Base-by-base conservation (phyloP, 2,113 vertebrate species). In the Archocentrus centrarchus region DNA sequence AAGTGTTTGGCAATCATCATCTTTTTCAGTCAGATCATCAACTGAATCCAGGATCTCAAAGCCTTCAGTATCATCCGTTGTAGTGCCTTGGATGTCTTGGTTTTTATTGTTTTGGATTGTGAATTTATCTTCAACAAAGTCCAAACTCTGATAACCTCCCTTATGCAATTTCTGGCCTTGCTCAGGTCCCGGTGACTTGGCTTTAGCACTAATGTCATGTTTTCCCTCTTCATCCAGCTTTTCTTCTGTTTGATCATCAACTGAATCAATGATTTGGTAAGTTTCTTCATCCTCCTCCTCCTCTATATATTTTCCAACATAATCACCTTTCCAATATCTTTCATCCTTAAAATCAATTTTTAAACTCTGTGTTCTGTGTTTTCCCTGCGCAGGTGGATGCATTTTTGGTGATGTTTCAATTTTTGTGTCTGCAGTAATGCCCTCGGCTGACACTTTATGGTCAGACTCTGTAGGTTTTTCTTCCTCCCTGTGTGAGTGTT, bases 401-500 rank as follows among this genome's bases (percentile, higher is more conserved):
- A 66, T 79, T 78, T 80, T 73, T 47, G 64, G 41, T 17, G 64
- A 32, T 0, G 80, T 32, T 84, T 89, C 82, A 35, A 27, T 79
- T 76, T 80, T 37, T 20, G 50, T 32, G 75, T 88, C 63, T 80
- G 35, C 50, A 55, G 77, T n/a, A 62, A 2, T 3, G 53, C 17
- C 20, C 79, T 91, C 62, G 77, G 75, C 75, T 86, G 88, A 81
- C 64, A 57, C 77, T 2, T 13, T 79, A 79, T 89, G 89, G 83
- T 50, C 79, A 61, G 83, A 77, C 37, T 17, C n/a, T 9, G 13
- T 13, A 18, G 11, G 22, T 77, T 75, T 84, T 8, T 1, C 7
- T 60, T 62, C 18, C 20, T 57, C 68, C 27, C 5, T 22, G 17
- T 58, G 39, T 20, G 18, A 55, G 55, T 73, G 18, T n/a, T 73